Evolutionary conservation across 2,888 invertebrate genomes (phyloP).

Genomic region (Anodontia alba): DNA sequence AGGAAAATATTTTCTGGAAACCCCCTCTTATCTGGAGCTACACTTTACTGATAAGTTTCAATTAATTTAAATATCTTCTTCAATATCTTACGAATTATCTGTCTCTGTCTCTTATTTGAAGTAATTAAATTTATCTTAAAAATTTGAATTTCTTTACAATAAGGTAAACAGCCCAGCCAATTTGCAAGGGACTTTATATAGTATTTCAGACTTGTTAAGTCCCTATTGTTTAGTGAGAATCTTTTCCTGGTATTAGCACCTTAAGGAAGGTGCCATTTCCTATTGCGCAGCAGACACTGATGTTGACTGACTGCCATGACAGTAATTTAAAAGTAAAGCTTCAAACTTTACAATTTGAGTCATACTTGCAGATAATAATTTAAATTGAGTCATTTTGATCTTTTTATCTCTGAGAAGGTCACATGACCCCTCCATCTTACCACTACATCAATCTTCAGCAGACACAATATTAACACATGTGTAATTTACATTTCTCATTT

Average conservation of each 20-base stretch:
- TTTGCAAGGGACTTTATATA: too few relatives aligned
- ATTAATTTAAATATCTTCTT: not conserved
- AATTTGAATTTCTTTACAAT: not conserved
- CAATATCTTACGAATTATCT: not conserved
- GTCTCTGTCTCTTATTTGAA: not conserved
- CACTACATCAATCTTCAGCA: not conserved
- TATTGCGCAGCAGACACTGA: not conserved
- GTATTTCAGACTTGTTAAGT: too few relatives aligned
- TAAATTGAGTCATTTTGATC: slow-evolving; percentile 1
- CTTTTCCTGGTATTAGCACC: too few relatives aligned
- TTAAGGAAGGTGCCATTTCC: not conserved
- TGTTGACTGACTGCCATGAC: not conserved
- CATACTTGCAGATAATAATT: slow-evolving; percentile 3
- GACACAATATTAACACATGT: slow-evolving; percentile 5
- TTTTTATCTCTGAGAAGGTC: slow-evolving; percentile 5
- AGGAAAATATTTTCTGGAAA: too few relatives aligned
- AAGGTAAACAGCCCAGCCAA: too few relatives aligned
- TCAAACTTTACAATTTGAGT: not conserved
- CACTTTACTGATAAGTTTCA: not conserved
- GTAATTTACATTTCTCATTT: not conserved
- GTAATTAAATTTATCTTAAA: not conserved
- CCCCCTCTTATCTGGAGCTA: too few relatives aligned
- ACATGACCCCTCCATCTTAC: not conserved
- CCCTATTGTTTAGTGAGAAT: too few relatives aligned
- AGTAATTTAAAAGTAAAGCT: not conserved